A percentile compares a stretch with the other conserved stretches of the same genome.
phyloP scores from a whole-genome alignment of 2,113 vertebrate species.

The Chascanopsetta lugubris region DNA sequence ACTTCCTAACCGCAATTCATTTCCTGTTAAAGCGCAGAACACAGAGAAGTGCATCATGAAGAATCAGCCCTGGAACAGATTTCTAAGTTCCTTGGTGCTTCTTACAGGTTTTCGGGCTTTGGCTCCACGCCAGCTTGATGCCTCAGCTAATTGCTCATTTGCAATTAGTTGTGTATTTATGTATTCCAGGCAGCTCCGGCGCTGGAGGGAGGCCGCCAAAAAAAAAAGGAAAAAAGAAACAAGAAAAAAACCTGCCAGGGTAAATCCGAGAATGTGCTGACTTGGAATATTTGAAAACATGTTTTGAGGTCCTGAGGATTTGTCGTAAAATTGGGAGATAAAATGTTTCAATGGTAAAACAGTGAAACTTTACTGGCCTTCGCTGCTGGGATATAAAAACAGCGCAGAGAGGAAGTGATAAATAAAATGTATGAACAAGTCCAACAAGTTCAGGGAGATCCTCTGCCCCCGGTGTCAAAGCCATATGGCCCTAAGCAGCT shows the following conservation, averaged over 20 bases:
- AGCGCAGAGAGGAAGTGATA: slow-evolving; percentile 16
- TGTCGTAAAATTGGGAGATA: no score
- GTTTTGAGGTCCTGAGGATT: slow-evolving; percentile 12
- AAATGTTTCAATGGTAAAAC: no score
- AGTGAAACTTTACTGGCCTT: neutral
- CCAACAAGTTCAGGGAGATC: slow-evolving; percentile 26
- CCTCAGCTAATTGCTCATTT: slow-evolving; percentile 42
- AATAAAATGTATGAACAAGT: slow-evolving; percentile 22
- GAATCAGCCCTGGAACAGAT: slow-evolving; percentile 31
- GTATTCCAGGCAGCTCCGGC: slow-evolving; percentile 16
- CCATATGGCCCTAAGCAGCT: neutral
- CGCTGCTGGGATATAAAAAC: neutral
- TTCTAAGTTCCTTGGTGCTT: slow-evolving; percentile 27
- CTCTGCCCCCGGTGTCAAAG: neutral
- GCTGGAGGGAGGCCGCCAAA: slow-evolving; percentile 6
- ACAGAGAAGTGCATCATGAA: neutral
- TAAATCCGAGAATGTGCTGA: slow-evolving; percentile 24
- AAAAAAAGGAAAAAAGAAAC: no score
- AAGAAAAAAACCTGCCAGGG: neutral
- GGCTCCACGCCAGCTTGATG: slow-evolving; percentile 39
- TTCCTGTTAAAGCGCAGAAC: slow-evolving; percentile 24
- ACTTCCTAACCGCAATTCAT: slow-evolving; percentile 20
- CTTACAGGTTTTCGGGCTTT: slow-evolving; percentile 32
- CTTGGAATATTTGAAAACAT: slow-evolving; percentile 9
- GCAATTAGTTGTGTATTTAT: slow-evolving; percentile 40